These are phyloP conservation scores for Limnephilus lunatus DNA, from an alignment of 2,888 invertebrate genomes.

Conservation along the genomic window DNA sequence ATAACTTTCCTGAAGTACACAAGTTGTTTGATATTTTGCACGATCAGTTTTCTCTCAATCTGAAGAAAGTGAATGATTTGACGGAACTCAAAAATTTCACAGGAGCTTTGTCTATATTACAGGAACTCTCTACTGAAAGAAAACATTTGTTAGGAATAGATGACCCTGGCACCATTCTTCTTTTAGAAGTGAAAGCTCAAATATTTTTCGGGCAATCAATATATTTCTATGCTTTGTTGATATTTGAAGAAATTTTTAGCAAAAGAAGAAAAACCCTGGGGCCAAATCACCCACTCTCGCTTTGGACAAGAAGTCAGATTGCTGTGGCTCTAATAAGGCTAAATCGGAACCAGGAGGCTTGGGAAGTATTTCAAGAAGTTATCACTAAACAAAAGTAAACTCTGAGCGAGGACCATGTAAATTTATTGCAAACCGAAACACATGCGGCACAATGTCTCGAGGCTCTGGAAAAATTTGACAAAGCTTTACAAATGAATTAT, in stretches of 20 bases:
- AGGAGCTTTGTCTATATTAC: not conserved
- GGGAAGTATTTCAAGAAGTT: slow-evolving; percentile 7
- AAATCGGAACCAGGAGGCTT: not conserved
- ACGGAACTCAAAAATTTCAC: not conserved
- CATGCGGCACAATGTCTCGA: not conserved
- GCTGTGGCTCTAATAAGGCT: not conserved
- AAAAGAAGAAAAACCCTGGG: not conserved
- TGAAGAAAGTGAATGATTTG: not conserved
- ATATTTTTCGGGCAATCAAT: slow-evolving; percentile 4
- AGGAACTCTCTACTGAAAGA: slow-evolving; percentile 6
- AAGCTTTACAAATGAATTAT: slow-evolving; percentile 7
- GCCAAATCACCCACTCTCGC: too few species aligned
- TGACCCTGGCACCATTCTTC: slow-evolving; percentile 7
- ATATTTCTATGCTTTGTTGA: not conserved
- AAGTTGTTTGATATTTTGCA: not conserved
- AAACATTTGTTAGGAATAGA: slow-evolving; percentile 12
- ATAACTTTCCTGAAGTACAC: slow-evolving; percentile 10
- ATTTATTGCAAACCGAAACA: not conserved
- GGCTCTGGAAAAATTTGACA: not conserved
- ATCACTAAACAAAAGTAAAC: not conserved
- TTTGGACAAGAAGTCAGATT: not conserved
- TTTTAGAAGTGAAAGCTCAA: not conserved
- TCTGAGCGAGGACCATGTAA: not conserved
- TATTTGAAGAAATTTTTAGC: not conserved
- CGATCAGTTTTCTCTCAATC: not conserved